Conservation (phyloP, 2,888 invertebrate genomes). For the Melipona bicolor region DNA sequence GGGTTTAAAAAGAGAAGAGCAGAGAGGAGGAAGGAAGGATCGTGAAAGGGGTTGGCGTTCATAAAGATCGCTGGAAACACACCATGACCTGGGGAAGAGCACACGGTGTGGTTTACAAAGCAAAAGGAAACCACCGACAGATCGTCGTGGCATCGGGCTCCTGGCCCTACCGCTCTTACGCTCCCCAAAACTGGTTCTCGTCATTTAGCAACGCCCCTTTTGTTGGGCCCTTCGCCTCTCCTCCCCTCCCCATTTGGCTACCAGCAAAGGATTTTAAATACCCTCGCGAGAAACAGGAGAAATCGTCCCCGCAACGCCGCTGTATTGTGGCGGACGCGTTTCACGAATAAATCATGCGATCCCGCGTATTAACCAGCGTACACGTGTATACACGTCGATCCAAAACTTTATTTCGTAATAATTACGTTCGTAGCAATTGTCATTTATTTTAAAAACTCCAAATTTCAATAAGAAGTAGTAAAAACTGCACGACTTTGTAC, state of each 20-base stretch:
- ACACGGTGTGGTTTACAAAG: constrained; percentile 69
- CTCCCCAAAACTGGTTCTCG: constrained; percentile 80
- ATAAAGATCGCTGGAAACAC: constrained; percentile 36
- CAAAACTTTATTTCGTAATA: too few species aligned
- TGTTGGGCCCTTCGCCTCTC: constrained; percentile 50
- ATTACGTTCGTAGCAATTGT: too few species aligned
- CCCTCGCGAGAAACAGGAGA: constrained; percentile 55
- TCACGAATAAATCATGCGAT: constrained; percentile 35
- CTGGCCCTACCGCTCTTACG: constrained; percentile 77
- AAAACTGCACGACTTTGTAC: too few species aligned
- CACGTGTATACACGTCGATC: background rate
- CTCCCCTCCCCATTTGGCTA: constrained; percentile 29
- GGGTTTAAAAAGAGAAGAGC: constrained; percentile 25
- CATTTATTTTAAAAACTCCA: too few species aligned
- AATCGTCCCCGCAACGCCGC: constrained; percentile 31
- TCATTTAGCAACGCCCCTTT: constrained; percentile 74
- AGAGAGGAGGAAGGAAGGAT: constrained; percentile 39
- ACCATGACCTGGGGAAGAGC: constrained; percentile 60
- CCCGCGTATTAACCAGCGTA: background rate
- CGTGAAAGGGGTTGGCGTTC: constrained; percentile 22
- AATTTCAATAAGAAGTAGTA: too few species aligned
- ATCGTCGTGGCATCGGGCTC: constrained; percentile 68
- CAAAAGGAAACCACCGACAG: constrained; percentile 70
- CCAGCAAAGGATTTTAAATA: constrained; percentile 65
- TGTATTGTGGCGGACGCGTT: constrained; percentile 17